A percentile compares a stretch with the other conserved stretches of the same genome.
These are phyloP conservation scores for Rhingia campestris DNA, from an alignment of 2,888 invertebrate genomes.

Conservation along the genomic window DNA sequence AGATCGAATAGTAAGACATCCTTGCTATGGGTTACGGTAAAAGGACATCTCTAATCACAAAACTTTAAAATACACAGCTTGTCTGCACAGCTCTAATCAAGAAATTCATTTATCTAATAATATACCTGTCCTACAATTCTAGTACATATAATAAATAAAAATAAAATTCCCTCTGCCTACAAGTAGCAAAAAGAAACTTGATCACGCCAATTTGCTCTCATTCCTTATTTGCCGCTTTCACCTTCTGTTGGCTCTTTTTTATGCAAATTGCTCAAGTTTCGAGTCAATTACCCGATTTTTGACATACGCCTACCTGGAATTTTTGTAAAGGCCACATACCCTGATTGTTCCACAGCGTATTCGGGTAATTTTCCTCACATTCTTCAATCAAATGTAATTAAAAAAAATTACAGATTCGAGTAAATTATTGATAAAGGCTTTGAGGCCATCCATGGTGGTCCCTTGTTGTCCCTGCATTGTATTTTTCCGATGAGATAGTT, in stretches of 20 bases:
- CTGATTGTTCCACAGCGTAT: neutral
- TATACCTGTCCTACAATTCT: too few relatives aligned
- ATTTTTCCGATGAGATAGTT: neutral
- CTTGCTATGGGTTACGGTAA: too few relatives aligned
- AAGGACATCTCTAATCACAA: too few relatives aligned
- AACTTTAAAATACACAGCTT: too few relatives aligned
- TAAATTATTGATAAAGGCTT: constrained; percentile 38
- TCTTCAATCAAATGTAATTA: constrained; percentile 45
- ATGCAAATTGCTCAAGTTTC: constrained; percentile 48
- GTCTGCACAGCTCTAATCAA: too few relatives aligned
- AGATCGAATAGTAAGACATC: too few relatives aligned
- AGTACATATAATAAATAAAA: too few relatives aligned
- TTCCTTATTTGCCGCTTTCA: too few relatives aligned
- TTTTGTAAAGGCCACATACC: constrained; percentile 4
- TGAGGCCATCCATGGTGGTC: constrained; percentile 7
- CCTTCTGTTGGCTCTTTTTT: constrained; percentile 1
- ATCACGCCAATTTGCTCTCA: too few relatives aligned
- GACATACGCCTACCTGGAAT: constrained; percentile 10
- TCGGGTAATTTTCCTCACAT: constrained; percentile 36
- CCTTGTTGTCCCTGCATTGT: neutral
- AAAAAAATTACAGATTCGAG: constrained; percentile 43
- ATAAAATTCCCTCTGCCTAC: too few relatives aligned
- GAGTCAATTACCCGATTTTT: constrained; percentile 60
- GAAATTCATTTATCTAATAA: too few relatives aligned
- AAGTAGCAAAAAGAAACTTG: too few relatives aligned